Conservation (phyloP, 1,140 invertebrate species). For the Drosophila nigrodunni region DNA sequence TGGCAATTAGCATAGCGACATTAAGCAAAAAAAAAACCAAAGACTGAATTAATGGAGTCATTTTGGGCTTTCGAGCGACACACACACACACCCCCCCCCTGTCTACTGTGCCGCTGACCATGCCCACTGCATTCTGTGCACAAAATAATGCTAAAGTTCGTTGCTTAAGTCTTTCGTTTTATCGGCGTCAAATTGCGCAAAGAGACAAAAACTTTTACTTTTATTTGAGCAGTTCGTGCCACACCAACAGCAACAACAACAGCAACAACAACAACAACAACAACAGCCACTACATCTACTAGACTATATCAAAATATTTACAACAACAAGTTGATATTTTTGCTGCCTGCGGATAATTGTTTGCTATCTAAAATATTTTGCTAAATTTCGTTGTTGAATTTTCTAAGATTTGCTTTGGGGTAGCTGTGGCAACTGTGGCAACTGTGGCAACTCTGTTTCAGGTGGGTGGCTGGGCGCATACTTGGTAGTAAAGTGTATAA, state of each 20-base stretch:
- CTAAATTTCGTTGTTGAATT: constrained; percentile 19
- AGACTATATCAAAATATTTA: constrained; percentile 21
- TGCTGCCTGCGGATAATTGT: constrained; percentile 61
- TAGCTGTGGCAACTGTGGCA: constrained; percentile 16
- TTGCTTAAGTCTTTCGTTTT: constrained; percentile 76
- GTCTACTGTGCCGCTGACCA: background rate
- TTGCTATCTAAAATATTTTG: constrained; percentile 66
- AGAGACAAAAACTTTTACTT: constrained; percentile 47
- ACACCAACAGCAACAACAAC: background rate
- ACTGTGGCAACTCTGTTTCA: constrained; percentile 14
- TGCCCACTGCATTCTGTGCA: constrained; percentile 25
- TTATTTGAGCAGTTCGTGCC: constrained; percentile 31
- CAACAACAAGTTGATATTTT: constrained; percentile 39
- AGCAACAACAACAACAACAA: constrained; percentile 20
- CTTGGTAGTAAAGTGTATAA: too few relatives aligned
- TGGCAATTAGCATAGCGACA: constrained; percentile 58
- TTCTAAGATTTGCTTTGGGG: constrained; percentile 9
- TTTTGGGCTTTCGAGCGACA: constrained; percentile 44
- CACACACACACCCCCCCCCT: constrained; percentile 14
- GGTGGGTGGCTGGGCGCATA: background rate
- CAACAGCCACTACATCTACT: constrained; percentile 5
- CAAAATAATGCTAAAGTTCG: constrained; percentile 66
- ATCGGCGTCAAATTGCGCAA: constrained; percentile 58
- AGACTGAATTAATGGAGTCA: constrained; percentile 65
- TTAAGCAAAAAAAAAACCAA: constrained; percentile 35